phyloP scores from a whole-genome alignment of 2,797 vertebrate genomes.

The Melopsittacus undulatus region DNA sequence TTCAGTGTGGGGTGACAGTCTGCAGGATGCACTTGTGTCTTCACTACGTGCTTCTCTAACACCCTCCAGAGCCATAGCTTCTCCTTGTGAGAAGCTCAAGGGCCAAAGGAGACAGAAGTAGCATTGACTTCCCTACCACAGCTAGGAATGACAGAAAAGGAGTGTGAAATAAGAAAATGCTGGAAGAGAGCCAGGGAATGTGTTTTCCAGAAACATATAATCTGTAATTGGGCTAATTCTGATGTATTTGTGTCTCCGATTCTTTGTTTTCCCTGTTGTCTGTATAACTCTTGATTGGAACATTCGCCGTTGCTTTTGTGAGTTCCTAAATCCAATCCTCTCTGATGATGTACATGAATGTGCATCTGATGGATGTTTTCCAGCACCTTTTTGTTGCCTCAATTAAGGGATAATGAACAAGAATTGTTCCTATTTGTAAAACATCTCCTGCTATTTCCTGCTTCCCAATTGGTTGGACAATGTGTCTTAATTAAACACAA shows the following conservation, averaged over 20 bases:
- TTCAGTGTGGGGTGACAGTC: not conserved
- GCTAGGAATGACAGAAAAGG: slow-evolving; percentile 38
- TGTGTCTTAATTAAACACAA: slow-evolving; percentile 77
- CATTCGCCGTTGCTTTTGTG: slow-evolving; percentile 77
- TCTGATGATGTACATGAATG: slow-evolving; percentile 74
- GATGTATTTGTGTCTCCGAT: slow-evolving; percentile 70
- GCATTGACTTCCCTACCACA: not conserved
- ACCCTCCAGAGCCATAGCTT: not conserved
- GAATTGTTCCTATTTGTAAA: slow-evolving; percentile 84
- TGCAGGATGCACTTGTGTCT: not conserved
- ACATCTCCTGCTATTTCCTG: slow-evolving; percentile 72
- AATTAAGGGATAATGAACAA: slow-evolving; percentile 82
- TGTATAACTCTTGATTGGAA: slow-evolving; percentile 80
- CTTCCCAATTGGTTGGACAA: slow-evolving; percentile 76
- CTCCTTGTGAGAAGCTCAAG: not conserved
- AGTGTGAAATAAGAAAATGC: slow-evolving; percentile 61
- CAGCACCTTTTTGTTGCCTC: slow-evolving; percentile 80
- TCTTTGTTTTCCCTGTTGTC: slow-evolving; percentile 78
- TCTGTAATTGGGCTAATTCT: slow-evolving; percentile 81
- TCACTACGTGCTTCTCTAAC: not conserved
- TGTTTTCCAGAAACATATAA: slow-evolving; percentile 70
- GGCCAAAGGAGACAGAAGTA: not conserved
- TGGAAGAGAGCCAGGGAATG: slow-evolving; percentile 66
- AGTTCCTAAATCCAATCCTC: slow-evolving; percentile 77
- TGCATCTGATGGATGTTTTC: slow-evolving; percentile 81